Evolutionary conservation across 2,888 invertebrate species (phyloP), one percentile per base, ranked within the genome.

Genomic region (Salpingus planirostris): DNA sequence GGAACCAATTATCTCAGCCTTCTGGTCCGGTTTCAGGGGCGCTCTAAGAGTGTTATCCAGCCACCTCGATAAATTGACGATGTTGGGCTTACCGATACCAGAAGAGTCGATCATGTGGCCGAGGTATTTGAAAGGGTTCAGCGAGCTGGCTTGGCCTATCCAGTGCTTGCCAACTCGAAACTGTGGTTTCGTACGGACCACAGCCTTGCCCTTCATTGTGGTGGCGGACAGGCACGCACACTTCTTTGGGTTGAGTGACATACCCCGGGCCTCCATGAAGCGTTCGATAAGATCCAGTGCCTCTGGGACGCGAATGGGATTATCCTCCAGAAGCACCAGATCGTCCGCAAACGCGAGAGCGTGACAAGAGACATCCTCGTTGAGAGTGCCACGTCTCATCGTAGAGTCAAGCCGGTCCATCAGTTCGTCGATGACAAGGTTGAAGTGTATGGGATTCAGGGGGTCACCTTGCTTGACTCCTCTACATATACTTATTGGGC

Each of bases 21-120:
- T 52, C 40, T 66, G 65, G 23, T 62, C 55, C 1, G 64, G 65
- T 33, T 63, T 64, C 1, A 65, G 44, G 0, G 61, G 58, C 0
- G 59, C 54, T 27, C 33, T 32, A 2, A 36, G 31, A 22, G 62
- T 32, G 27, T 49, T 49, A 1, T 36, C 15, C 3, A 64, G 33
- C 45, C 42, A 39, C 53, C 29, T 22, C 44, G 44, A 5, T 2
- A 46, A 30, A 33, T 36, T 13, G 8, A 29, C 22, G 3, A 41
- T 13, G 10, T 25, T 27, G 0, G 45, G 47, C 27, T 42, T 41
- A 2, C 15, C 15, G 0, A 39, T 31, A 2, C 47, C 47, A 2
- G 35, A 29, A 3, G 30, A 22, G 0, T 34, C 38, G 13, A 36
- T 37, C 7, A 31, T 23, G 24, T 44, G 44, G 2, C 45, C 49